These are phyloP conservation scores for Nycticryphes semicollaris DNA, from an alignment of 2,113 vertebrate genomes.

Conservation along the genomic window DNA sequence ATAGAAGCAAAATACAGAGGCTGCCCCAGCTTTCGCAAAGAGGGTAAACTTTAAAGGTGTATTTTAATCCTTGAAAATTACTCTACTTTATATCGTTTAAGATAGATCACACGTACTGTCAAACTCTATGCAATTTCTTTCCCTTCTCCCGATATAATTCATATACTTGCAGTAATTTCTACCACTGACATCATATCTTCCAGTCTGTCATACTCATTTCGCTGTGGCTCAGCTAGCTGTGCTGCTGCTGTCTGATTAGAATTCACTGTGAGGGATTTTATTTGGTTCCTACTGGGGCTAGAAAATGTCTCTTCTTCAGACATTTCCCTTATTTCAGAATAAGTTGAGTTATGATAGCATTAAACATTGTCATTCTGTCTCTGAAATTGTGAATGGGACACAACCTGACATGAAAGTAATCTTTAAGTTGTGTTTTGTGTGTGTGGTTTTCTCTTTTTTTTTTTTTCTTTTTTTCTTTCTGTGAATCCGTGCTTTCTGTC, in stretches of 20 bases:
- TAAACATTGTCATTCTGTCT: neutral
- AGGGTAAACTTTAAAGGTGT: neutral
- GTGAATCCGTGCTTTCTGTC: neutral
- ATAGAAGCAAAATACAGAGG: neutral
- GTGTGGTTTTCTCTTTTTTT: neutral
- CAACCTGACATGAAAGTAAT: neutral
- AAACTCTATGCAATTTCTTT: conserved; percentile 8
- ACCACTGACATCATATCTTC: conserved; percentile 17
- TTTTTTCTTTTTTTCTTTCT: neutral
- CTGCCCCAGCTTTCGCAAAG: neutral
- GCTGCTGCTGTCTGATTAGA: conserved; percentile 34
- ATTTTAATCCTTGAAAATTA: conserved; percentile 22
- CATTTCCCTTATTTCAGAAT: neutral
- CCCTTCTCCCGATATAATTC: conserved; percentile 1
- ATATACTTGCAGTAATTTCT: conserved; percentile 21
- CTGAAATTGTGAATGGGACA: neutral
- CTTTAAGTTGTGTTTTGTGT: neutral
- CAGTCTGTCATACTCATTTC: conserved; percentile 19
- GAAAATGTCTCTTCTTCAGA: neutral
- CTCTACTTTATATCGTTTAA: neutral
- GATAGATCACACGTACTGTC: neutral
- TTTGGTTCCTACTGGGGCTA: neutral
- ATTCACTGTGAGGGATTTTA: conserved; percentile 31
- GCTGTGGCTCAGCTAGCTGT: neutral
- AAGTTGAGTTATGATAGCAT: neutral